Base-by-base conservation (phyloP, 2,888 invertebrate species). In the Spialia ferax region DNA sequence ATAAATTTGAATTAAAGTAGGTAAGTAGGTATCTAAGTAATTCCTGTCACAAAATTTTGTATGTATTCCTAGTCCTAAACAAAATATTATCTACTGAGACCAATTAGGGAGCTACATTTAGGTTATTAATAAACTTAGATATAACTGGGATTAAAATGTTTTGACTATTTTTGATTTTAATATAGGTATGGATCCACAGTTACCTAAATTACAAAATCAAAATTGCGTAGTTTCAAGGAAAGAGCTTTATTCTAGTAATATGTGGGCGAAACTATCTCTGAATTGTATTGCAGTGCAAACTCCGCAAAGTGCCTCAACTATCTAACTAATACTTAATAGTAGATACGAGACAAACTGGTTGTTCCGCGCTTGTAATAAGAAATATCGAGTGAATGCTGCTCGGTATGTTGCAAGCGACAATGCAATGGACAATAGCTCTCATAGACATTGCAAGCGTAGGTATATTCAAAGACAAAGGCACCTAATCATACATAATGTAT, bases 391-490 rank as follows among this genome's bases (percentile, higher is more conserved):
- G 48, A 38, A 52, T 18, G 13, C 8, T 18, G 42, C 23, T 61
- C n/a, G n/a, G n/a, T n/a, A 48, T 26, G 32, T 22, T 20, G 62
- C 52, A 20, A 52, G 57, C 35, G 15, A 7, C 18, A 65, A 52
- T 26, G 65, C 57, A 65, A 48, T 52, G 79, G 76, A 83, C 83
- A 85, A 85, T 84, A 73, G 73, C 73, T 77, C 79, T 78, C 74
- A 68, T 79, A 79, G 83, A 85, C 80, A 82, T 78, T 77, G 78
- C 76, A 73, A 45, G 18, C 78, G 77, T 71, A n/a, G n/a, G n/a
- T n/a, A 38, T 11, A 76, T 79, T 76, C 74, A 73, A 69, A 59
- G 65, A 69, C 69, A 71, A 65, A 71, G 70, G 67, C 70, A 69
- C 54, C 54, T 29, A 54, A 54, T 13, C 65, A 65, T 65, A 48